Base-by-base conservation (phyloP, 2,797 vertebrate species). In the Sebastiscus albofasciatus region DNA sequence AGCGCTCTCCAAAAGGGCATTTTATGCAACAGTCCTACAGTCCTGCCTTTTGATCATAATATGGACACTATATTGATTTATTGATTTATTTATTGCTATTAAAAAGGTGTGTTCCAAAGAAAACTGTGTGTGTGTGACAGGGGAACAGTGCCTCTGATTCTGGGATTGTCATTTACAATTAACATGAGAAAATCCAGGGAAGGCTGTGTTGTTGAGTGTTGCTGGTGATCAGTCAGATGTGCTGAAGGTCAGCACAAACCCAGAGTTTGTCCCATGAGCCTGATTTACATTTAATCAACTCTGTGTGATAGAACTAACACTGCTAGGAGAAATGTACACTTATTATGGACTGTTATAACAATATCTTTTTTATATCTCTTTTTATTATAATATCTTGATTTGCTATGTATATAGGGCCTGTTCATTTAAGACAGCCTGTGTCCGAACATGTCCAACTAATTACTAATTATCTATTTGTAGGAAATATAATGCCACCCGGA, bases 201-300 rank as follows among this genome's bases (percentile, higher is more conserved):
- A 18, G 6, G 42, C 16, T 46, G 16, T 46, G 42, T 46, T 46
- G 42, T 18, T 46, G 42, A 46, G 42, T 46, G 42, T 18, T 46
- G 31, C 22, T 55, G 16, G 26, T 70, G 46, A 77, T 75, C 29
- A 61, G 75, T 83, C 31, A 24, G 20, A 26, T 72, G 56, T 49
- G 58, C 31, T 72, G 24, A 34, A 66, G 49, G 64, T 75, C 54
- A 34, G 14, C 36, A 66, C 65, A 77, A 77, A 59, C 6, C 11
- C 39, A 56, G 42, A 34, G 16, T 52, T 24, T 9, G 5, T 24
- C 33, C 16, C 64, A 16, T 39, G 62, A 12, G 16, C 39, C 14
- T 56, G 16, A n/a, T 66, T 39, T 11, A 49, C n/a, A 56, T 39
- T 75, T 31, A 34, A 29, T 39, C 22, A 26, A 56, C 20, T 59